Base-by-base conservation (phyloP, 1,140 invertebrate species). In the Lordiphosa collinella region DNA sequence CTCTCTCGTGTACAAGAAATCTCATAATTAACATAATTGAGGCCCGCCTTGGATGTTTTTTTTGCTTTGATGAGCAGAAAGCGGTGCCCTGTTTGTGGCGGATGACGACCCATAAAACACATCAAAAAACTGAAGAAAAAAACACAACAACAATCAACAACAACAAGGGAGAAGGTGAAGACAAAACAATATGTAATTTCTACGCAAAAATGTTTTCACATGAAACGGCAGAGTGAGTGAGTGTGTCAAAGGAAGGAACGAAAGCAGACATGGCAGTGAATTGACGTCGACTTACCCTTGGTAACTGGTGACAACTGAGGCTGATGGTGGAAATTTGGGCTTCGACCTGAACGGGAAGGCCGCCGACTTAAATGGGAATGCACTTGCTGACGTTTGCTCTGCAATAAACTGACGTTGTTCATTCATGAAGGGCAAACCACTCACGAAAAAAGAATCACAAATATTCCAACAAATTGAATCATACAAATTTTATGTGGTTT, bases 11-110 rank as follows among this genome's bases (percentile, higher is more conserved):
- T 22, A 22, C 4, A 22, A 22, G 18, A 22, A 22, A 22, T 60
- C 60, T 69, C 35, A 47, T 69, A 69, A 69, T 69, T 65, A 65
- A 51, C 66, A 69, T 69, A 60, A 69, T 60, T 59, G 51, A 55
- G 51, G 44, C 50, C 43, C 43, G 41, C 18, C 22, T 32, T 47
- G 47, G 46, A 40, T 57, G 29, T 60, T 44, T 61, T n/a, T 40
- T 51, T 47, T 48, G 25, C 62, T 65, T 69, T 59, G 55, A 69
- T 69, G 46, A 69, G 53, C 40, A 31, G 35, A 56, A 51, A 41
- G 12, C 47, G 14, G 38, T 54, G 35, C 44, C 38, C 36, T 61
- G 29, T 11, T 29, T 14, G 5, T 10, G 6, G 10, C 11, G 18
- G 29, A 35, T 14, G 44, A 38, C 29, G 32, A 14, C 18, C 31